These are phyloP conservation scores for Trichonephila clavata DNA, from an alignment of 1,140 invertebrate species.

Conservation along the genomic window DNA sequence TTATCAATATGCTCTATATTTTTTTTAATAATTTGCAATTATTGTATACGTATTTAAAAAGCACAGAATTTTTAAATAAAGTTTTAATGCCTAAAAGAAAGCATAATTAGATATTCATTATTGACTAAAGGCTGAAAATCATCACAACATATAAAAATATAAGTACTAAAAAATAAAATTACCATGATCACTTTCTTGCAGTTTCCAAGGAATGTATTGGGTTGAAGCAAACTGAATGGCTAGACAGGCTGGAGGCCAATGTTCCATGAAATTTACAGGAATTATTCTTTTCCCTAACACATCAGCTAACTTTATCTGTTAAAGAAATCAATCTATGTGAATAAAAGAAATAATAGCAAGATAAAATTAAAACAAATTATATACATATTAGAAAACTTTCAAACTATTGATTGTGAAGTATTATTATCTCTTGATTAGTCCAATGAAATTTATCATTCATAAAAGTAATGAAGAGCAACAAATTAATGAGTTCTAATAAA, in stretches of 20 bases:
- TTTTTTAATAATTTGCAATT: too few species aligned
- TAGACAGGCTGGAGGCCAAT: slow-evolving; percentile 82
- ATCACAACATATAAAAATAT: neutral
- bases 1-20: neutral
- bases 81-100: neutral
- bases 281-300: slow-evolving; percentile 82
- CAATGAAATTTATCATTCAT: too few species aligned
- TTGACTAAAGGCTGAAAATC: neutral
- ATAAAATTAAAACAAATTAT: too few species aligned
- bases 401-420: too few species aligned
- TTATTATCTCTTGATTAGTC: too few species aligned
- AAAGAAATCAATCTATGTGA: neutral
- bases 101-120: neutral
- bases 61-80: neutral
- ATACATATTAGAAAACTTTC: too few species aligned
- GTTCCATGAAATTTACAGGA: slow-evolving; percentile 81
- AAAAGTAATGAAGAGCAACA: too few species aligned
- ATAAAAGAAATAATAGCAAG: too few species aligned
- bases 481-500: too few species aligned
- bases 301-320: slow-evolving; percentile 82
- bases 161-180: neutral
- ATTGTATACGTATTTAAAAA: neutral
- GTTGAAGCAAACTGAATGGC: slow-evolving; percentile 83
- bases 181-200: slow-evolving; percentile 73
- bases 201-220: slow-evolving; percentile 79